phyloP scores from a whole-genome alignment of 2,888 invertebrate species.

The Drosophila ustulata region DNA sequence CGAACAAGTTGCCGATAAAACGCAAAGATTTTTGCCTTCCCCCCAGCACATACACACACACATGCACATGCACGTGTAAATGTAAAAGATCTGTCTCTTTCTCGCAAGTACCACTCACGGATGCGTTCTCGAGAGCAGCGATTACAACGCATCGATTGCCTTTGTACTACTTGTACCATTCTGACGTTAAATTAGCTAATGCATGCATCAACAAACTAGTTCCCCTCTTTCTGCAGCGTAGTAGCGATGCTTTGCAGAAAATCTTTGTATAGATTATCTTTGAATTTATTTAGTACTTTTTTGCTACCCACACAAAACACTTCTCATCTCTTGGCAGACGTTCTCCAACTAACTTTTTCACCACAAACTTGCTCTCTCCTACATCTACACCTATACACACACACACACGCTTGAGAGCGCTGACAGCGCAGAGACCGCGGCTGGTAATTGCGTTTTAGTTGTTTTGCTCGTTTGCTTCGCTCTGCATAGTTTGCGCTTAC shows the following conservation, averaged over 20 bases:
- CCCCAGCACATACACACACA: slow-evolving; percentile 10
- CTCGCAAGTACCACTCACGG: slow-evolving; percentile 17
- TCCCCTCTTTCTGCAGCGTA: neutral
- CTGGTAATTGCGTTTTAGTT: slow-evolving; percentile 74
- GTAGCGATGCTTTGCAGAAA: neutral
- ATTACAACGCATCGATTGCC: slow-evolving; percentile 23
- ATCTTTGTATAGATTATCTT: neutral
- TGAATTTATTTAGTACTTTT: neutral
- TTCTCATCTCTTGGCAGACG: neutral
- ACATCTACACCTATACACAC: slow-evolving; percentile 16
- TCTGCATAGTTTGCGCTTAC: slow-evolving; percentile 54
- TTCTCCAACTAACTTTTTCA: slow-evolving; percentile 32
- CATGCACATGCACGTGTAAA: slow-evolving; percentile 2
- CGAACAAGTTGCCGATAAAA: slow-evolving; percentile 62
- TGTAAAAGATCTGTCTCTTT: slow-evolving; percentile 11
- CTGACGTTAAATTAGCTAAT: slow-evolving; percentile 8
- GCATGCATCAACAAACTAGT: slow-evolving; percentile 40
- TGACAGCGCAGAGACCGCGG: slow-evolving; percentile 11
- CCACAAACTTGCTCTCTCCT: slow-evolving; percentile 15
- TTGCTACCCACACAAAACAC: slow-evolving; percentile 20
- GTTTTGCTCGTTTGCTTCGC: slow-evolving; percentile 77
- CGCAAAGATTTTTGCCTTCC: slow-evolving; percentile 38
- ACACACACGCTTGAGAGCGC: neutral
- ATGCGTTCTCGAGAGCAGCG: slow-evolving; percentile 20
- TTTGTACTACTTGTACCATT: slow-evolving; percentile 1